phyloP scores from a whole-genome alignment of 92 coral and sea anemone species.

The Blastomussa wellsi region DNA sequence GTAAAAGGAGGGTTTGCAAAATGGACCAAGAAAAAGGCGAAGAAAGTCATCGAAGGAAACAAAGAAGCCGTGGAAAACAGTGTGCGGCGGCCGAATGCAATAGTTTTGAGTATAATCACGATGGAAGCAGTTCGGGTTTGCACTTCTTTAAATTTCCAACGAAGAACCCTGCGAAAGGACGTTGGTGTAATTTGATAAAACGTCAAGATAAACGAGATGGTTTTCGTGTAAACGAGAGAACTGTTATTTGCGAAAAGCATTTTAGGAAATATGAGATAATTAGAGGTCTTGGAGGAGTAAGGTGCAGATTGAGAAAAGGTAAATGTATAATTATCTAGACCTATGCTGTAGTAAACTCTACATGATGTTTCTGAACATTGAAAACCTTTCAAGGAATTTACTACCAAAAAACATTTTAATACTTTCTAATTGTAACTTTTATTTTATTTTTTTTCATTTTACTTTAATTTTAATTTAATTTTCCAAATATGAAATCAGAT shows the following conservation, averaged over 20 bases:
- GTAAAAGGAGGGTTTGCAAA: neutral
- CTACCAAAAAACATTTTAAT: slow-evolving; percentile 8
- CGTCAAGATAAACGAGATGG: slow-evolving; percentile 49
- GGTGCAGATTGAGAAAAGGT: slow-evolving; percentile 37
- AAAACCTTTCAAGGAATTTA: neutral
- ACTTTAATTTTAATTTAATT: neutral
- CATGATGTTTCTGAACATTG: slow-evolving; percentile 5
- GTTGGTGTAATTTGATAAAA: slow-evolving; percentile 54
- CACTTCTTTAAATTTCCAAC: slow-evolving; percentile 51
- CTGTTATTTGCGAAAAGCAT: slow-evolving; percentile 50
- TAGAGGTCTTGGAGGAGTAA: slow-evolving; percentile 53
- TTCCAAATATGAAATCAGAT: slow-evolving; percentile 2
- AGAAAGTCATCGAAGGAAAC: slow-evolving; percentile 25
- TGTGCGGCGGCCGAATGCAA: slow-evolving; percentile 48
- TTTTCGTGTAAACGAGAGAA: slow-evolving; percentile 43
- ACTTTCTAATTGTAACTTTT: neutral
- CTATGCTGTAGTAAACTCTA: neutral
- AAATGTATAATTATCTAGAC: no score
- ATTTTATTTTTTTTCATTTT: slow-evolving; percentile 4
- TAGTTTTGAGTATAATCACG: slow-evolving; percentile 43
- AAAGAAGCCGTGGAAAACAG: slow-evolving; percentile 44
- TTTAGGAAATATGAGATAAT: slow-evolving; percentile 50
- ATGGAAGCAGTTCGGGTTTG: slow-evolving; percentile 43
- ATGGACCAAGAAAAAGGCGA: slow-evolving; percentile 11
- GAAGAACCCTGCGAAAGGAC: slow-evolving; percentile 34